A percentile compares a stretch with the other conserved stretches of the same genome.
Evolutionary conservation across 1,140 invertebrate species (phyloP).

Genomic region (Acyrthosiphon pisum): DNA sequence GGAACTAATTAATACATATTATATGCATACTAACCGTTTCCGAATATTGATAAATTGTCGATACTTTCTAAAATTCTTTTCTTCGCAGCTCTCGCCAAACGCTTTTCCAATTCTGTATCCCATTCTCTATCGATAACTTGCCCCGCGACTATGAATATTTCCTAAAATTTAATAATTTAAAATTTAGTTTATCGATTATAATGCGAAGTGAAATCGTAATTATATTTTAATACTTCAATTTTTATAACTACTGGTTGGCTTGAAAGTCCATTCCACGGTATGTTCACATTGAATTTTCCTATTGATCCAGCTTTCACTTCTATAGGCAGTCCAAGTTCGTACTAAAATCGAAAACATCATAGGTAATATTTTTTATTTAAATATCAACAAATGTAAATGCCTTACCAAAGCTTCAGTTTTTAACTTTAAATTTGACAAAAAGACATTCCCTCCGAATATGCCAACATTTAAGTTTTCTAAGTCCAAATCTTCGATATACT

Average conservation of each 20-base stretch:
- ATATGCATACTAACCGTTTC: slow-evolving; percentile 62
- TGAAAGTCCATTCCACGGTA: slow-evolving; percentile 80
- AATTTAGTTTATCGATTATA: not conserved
- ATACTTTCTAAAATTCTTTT: slow-evolving; percentile 69
- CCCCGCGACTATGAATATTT: slow-evolving; percentile 78
- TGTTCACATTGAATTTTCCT: slow-evolving; percentile 77
- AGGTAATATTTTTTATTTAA: not conserved
- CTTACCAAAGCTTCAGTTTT: slow-evolving; percentile 81
- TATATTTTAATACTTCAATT: slow-evolving; percentile 67
- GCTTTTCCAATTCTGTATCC: slow-evolving; percentile 77
- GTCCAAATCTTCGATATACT: slow-evolving; percentile 82
- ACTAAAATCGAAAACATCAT: slow-evolving; percentile 67
- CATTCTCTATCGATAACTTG: slow-evolving; percentile 74
- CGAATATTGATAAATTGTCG: slow-evolving; percentile 63
- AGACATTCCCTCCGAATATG: slow-evolving; percentile 81
- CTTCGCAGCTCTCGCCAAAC: slow-evolving; percentile 76
- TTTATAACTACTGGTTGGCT: slow-evolving; percentile 73
- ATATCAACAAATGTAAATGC: not conserved
- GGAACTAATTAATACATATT: not conserved
- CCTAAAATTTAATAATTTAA: slow-evolving; percentile 63
- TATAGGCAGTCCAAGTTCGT: slow-evolving; percentile 79
- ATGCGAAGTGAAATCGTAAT: not conserved
- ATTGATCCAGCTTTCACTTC: slow-evolving; percentile 81
- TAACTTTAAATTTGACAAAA: slow-evolving; percentile 77
- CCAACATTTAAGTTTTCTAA: slow-evolving; percentile 83